Evolutionary conservation across 1,140 invertebrate species (phyloP).

Genomic region (Drosophila biarmipes): DNA sequence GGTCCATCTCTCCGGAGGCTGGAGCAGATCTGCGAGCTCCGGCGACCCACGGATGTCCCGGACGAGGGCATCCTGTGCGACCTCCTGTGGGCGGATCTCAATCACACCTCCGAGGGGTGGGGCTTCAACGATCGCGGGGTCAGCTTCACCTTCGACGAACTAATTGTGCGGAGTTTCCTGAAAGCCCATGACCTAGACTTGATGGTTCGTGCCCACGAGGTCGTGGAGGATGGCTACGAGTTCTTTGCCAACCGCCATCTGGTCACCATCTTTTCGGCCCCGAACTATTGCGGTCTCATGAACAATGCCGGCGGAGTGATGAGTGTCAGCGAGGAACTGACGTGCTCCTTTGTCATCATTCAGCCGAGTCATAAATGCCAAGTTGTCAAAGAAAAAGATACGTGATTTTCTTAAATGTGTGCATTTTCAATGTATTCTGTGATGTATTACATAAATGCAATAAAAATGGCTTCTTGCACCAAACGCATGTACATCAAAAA

Average conservation of each 20-base stretch:
- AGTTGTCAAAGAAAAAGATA: not conserved
- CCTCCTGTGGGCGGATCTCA: constrained; percentile 94
- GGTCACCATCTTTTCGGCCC: constrained; percentile 94
- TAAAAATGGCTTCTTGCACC: too few species aligned
- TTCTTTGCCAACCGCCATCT: constrained; percentile 90
- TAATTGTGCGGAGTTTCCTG: constrained; percentile 91
- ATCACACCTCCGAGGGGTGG: constrained; percentile 92
- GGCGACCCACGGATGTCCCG: constrained; percentile 94
- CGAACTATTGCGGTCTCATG: constrained; percentile 94
- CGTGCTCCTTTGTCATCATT: constrained; percentile 37
- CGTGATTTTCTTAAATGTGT: too few species aligned
- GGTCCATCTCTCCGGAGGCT: constrained; percentile 93
- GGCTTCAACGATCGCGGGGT: constrained; percentile 93
- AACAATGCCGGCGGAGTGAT: constrained; percentile 98
- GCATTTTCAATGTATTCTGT: too few species aligned
- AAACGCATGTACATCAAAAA: too few species aligned
- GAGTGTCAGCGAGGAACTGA: constrained; percentile 86
- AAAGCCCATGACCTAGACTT: constrained; percentile 92
- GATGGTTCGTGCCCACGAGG: constrained; percentile 95
- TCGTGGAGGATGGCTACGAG: constrained; percentile 94
- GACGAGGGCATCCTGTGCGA: constrained; percentile 93
- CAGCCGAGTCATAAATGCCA: constrained; percentile 8
- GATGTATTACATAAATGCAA: too few species aligned
- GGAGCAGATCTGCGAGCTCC: constrained; percentile 95
- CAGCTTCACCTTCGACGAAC: constrained; percentile 91